These are phyloP conservation scores for Caenorhabditis virilis DNA, from an alignment of 2,888 invertebrate species.

Conservation along the genomic window DNA sequence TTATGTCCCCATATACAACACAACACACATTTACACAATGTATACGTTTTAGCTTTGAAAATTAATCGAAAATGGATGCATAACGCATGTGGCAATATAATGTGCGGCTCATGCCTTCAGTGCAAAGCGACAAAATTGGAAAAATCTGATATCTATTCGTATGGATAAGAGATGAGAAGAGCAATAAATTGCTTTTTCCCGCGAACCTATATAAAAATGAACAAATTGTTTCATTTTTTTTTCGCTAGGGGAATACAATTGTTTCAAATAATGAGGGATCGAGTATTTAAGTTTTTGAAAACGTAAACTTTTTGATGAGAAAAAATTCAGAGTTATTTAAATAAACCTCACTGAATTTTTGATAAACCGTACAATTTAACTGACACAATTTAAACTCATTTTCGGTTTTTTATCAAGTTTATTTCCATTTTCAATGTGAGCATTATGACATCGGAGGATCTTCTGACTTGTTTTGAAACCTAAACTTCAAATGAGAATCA, in stretches of 20 bases:
- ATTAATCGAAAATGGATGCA: constrained; percentile 40
- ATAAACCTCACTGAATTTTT: neutral
- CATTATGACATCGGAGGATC: no score
- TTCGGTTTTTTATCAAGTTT: neutral
- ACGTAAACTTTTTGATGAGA: neutral
- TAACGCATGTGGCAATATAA: no score
- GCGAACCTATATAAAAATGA: neutral
- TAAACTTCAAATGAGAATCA: no score
- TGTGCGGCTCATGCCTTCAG: no score
- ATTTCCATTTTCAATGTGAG: neutral
- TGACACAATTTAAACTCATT: neutral
- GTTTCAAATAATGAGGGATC: neutral
- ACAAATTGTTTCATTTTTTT: constrained; percentile 30
- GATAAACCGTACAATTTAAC: neutral
- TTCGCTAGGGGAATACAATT: neutral
- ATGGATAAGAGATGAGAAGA: constrained; percentile 18
- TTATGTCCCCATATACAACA: neutral
- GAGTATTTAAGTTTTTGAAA: no score
- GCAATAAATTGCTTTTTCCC: neutral
- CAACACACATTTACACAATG: neutral
- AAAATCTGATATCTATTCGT: constrained; percentile 36
- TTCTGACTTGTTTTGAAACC: no score
- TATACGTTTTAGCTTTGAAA: constrained; percentile 31
- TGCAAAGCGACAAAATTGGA: constrained; percentile 24
- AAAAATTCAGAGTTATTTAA: neutral